Conservation (phyloP, 2,113 vertebrate species). For the Thymallus thymallus region DNA sequence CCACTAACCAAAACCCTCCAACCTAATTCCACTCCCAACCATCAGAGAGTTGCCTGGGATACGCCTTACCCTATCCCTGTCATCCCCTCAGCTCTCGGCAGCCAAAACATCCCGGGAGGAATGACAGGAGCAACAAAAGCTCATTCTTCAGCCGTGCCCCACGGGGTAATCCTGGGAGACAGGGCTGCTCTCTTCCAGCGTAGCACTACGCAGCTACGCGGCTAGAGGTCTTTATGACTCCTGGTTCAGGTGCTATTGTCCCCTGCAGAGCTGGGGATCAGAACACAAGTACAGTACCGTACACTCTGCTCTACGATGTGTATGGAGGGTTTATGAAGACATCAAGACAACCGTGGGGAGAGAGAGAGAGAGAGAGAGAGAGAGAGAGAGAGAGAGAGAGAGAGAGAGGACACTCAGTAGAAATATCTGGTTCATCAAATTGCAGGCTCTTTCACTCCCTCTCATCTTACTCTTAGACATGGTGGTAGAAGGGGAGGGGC, state of each 20-base stretch:
- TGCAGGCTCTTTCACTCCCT: no score
- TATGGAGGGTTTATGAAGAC: neutral
- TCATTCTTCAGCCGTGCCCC: slow-evolving; percentile 40
- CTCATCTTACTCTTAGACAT: no score
- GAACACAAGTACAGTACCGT: neutral
- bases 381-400: neutral
- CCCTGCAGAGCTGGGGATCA: neutral
- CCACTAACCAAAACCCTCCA: neutral
- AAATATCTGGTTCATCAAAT: neutral
- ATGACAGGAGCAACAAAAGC: slow-evolving; percentile 33
- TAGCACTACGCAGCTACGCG: neutral
- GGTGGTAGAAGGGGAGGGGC: no score
- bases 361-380: neutral
- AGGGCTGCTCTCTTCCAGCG: no score
- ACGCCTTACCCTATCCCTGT: slow-evolving; percentile 5
- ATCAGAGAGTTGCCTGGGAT: slow-evolving; percentile 29
- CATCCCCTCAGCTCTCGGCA: neutral
- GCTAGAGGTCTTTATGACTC: neutral
- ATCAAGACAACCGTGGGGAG: neutral
- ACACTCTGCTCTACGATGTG: neutral
- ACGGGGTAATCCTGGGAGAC: slow-evolving; percentile 47
- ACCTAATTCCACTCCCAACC: slow-evolving; percentile 39
- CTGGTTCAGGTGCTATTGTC: no score
- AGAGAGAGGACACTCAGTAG: no score
- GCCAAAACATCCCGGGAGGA: slow-evolving; percentile 43